phyloP scores from a whole-genome alignment of 2,888 invertebrate species.

The Philaethria dido region DNA sequence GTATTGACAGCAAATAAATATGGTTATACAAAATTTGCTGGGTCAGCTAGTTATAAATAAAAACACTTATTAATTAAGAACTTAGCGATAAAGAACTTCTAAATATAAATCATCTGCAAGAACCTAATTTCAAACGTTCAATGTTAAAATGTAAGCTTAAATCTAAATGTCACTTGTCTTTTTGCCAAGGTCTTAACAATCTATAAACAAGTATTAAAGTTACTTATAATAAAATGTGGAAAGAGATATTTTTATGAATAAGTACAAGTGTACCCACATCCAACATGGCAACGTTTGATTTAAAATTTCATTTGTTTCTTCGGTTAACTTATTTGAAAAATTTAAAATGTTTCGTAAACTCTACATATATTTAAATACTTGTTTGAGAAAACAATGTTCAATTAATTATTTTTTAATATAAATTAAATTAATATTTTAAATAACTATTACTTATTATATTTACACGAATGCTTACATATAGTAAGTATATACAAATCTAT shows the following conservation, averaged over 20 bases:
- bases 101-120: neutral
- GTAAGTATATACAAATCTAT: constrained; percentile 27
- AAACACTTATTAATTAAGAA: neutral
- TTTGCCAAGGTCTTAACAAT: constrained; percentile 38
- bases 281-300: neutral
- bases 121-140: constrained; percentile 32
- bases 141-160: constrained; percentile 34
- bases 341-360: neutral
- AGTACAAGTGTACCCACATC: neutral
- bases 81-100: neutral
- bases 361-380: neutral
- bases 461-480: constrained; percentile 15
- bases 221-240: constrained; percentile 6
- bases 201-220: constrained; percentile 31
- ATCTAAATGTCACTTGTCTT: constrained; percentile 41
- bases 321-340: neutral
- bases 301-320: constrained; percentile 1
- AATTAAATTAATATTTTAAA: neutral
- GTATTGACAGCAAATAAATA: no score
- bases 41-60: neutral
- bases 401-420: neutral
- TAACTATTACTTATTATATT: constrained; percentile 12
- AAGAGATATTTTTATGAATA: constrained; percentile 12
- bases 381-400: neutral
- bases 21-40: no score